Conservation (phyloP, 2,797 vertebrate species). For the Anguilla pacifica region DNA sequence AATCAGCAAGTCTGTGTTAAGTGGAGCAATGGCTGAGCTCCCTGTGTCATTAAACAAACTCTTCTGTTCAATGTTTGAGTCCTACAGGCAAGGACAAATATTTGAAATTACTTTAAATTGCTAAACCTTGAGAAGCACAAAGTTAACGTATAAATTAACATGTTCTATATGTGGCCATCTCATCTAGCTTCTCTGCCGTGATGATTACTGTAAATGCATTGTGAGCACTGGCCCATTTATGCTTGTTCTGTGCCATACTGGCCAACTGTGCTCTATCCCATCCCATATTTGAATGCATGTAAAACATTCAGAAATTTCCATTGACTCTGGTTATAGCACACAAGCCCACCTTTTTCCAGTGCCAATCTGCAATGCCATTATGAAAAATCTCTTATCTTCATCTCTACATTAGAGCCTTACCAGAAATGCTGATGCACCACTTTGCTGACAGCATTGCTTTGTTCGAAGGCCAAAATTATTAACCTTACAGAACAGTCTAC, state of each 20-base stretch:
- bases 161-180: not conserved
- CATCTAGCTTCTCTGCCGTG: not conserved
- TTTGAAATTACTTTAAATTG: no score
- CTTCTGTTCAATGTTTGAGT: not conserved
- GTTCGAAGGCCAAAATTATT: not conserved
- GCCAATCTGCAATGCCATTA: not conserved
- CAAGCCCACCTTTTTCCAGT: not conserved
- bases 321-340: not conserved
- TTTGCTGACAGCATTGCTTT: slow-evolving; percentile 3
- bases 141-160: not conserved
- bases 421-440: slow-evolving; percentile 10
- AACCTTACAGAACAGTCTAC: not conserved
- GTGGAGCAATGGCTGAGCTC: not conserved
- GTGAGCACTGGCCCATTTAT: not conserved
- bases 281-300: not conserved
- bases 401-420: not conserved
- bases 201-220: not conserved
- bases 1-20: not conserved
- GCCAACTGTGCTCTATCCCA: not conserved
- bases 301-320: not conserved
- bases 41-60: not conserved
- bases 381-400: not conserved
- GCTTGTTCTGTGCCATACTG: not conserved
- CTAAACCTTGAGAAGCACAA: not conserved
- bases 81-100: not conserved